Evolutionary conservation across 2,888 invertebrate species (phyloP), one percentile per base, ranked within the genome.

Genomic region (Meteorus colon): DNA sequence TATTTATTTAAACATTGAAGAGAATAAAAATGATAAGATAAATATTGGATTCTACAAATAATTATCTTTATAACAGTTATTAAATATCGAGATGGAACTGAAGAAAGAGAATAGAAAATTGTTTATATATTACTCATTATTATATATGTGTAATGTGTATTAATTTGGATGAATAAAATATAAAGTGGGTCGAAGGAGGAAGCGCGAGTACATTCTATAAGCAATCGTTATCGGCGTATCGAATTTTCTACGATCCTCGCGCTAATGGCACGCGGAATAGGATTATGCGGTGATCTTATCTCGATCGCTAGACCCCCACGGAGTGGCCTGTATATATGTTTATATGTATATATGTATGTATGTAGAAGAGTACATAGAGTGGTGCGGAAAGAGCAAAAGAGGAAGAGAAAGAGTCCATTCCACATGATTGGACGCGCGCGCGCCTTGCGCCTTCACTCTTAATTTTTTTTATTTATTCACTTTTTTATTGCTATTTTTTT

Each of bases 261-360:
- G 76, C 77, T 81, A 81, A 79, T 79, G 78, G 79, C 81, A 78
- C 79, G 79, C 79, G 78, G 81, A 81, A 81, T 79, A 81, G 79
- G 81, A 81, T 81, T 81, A 81, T 79, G 77, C 79, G 77, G 77
- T 77, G 79, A 80, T 80, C 77, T 79, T 81, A 80, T 80, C 81
- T 81, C 75, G 59, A 62, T 77, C 73, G 72, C 76, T 63, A 79
- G 72, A 72, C 67, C 66, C 67, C 72, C 59, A 66, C n/a, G 45
- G 71, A 76, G 72, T 55, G 41, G n/a, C 19, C 6, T 8, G 19
- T 37, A 67, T 37, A n/a, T 55, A 59, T 55, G 19, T 69, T 3
- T 37, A 55, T 55, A 59, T 37, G 31, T 37, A 70, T 27, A 48
- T 29, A 34, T 69, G 12, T 24, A 66, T 66, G 16, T 37, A 65